Conservation (phyloP, 2,797 vertebrate genomes). For the Poecile montanus region DNA sequence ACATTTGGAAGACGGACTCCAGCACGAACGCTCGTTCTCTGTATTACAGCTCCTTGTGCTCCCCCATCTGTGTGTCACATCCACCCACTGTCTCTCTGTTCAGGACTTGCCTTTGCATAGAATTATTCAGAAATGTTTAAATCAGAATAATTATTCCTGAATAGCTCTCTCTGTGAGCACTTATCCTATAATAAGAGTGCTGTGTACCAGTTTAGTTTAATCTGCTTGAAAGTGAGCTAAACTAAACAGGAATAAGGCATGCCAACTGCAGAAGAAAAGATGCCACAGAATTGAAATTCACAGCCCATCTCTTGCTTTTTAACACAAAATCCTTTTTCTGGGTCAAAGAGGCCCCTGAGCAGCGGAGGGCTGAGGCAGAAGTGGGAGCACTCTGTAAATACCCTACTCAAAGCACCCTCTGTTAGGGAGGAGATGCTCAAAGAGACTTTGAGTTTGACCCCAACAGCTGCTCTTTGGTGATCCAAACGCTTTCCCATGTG, state of each 20-base stretch:
- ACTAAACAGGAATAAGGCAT: conserved; percentile 43
- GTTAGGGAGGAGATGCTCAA: not conserved
- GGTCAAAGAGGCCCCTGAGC: conserved; percentile 14
- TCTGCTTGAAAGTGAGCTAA: conserved; percentile 66
- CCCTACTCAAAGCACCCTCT: not conserved
- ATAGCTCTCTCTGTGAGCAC: conserved; percentile 53
- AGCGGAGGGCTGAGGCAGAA: not conserved
- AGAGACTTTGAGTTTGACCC: not conserved
- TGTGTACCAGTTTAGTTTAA: conserved; percentile 65
- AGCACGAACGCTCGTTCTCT: not conserved
- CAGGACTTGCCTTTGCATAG: conserved; percentile 14
- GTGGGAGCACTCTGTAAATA: not conserved
- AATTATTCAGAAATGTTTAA: conserved; percentile 64
- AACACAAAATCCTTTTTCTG: conserved; percentile 44
- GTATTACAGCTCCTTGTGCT: not conserved
- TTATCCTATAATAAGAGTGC: conserved; percentile 60
- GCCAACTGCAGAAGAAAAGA: conserved; percentile 31
- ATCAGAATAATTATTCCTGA: conserved; percentile 68
- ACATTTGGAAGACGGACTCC: not conserved
- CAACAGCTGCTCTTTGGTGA: not conserved
- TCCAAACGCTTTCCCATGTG: not conserved
- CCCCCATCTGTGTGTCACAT: conserved; percentile 15
- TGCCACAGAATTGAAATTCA: conserved; percentile 42
- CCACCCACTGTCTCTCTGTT: conserved; percentile 12
- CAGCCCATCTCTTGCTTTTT: conserved; percentile 17